Evolutionary conservation across 2,113 vertebrate genomes (phyloP).

Genomic region (Brachypteracias leptosomus): DNA sequence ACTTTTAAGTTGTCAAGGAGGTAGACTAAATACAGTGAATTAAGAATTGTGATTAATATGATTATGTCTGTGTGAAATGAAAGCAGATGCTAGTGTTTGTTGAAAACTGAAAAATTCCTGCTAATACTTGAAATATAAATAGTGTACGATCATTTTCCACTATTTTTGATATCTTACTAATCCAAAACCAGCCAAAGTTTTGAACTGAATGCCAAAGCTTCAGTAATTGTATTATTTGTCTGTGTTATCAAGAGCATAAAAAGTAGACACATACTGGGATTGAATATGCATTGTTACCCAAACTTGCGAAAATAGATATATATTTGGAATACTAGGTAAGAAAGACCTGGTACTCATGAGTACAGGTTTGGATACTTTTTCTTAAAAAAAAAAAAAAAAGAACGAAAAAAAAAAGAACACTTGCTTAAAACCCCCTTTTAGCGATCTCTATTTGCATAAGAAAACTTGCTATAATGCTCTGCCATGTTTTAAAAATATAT

Average conservation of each 20-base stretch:
- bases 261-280: accelerated
- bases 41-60: not conserved
- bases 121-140: not conserved
- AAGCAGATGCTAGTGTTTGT: not conserved
- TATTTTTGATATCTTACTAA: not conserved
- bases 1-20: not conserved
- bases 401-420: too few species aligned
- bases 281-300: not conserved
- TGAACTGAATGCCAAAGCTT: not conserved
- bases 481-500: not conserved
- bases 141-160: not conserved
- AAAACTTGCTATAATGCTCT: not conserved
- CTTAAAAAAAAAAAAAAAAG: not conserved
- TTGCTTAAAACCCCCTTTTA: not conserved
- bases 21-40: not conserved
- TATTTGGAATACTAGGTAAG: not conserved
- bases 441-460: not conserved
- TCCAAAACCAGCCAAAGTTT: not conserved
- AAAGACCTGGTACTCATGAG: not conserved
- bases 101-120: not conserved
- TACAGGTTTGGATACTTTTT: not conserved
- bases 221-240: not conserved
- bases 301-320: not conserved
- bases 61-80: not conserved
- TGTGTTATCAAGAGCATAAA: not conserved